Conservation (phyloP, 2,888 invertebrate species). For the Holacanthella duospinosa region DNA sequence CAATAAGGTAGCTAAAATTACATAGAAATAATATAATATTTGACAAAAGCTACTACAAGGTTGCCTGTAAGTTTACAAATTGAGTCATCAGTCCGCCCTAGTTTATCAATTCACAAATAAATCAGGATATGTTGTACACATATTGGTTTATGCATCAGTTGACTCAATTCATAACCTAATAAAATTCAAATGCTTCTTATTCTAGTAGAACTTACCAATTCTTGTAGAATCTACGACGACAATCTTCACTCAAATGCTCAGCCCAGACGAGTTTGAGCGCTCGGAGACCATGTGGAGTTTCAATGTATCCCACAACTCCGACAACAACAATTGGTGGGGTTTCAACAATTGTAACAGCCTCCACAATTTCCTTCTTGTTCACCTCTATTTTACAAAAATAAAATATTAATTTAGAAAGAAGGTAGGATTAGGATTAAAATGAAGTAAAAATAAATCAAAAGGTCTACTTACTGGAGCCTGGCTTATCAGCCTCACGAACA, state of each 20-base stretch:
- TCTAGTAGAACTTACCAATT: constrained; percentile 75
- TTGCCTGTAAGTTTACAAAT: background rate
- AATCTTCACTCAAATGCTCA: constrained; percentile 97
- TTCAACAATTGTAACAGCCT: constrained; percentile 95
- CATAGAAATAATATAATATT: background rate
- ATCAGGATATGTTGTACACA: constrained; percentile 33
- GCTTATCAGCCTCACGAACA: constrained; percentile 95
- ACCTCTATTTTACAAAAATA: constrained; percentile 57
- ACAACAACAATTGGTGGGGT: constrained; percentile 97
- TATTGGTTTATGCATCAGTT: constrained; percentile 33
- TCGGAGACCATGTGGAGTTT: constrained; percentile 93
- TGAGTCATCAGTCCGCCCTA: constrained; percentile 34
- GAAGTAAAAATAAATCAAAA: background rate
- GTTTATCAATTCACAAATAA: constrained; percentile 33
- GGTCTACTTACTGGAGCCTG: constrained; percentile 83
- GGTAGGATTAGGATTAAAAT: background rate
- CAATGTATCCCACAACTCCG: constrained; percentile 96
- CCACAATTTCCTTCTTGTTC: constrained; percentile 99
- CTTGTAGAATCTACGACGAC: constrained; percentile 97
- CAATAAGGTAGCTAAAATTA: too few relatives aligned
- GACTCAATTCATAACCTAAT: background rate
- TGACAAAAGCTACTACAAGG: background rate
- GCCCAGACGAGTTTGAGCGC: constrained; percentile 95
- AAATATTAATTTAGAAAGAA: background rate
- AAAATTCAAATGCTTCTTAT: background rate